Conservation (phyloP, 2,113 vertebrate genomes). For the Sinocyclocheilus anshuiensis region DNA sequence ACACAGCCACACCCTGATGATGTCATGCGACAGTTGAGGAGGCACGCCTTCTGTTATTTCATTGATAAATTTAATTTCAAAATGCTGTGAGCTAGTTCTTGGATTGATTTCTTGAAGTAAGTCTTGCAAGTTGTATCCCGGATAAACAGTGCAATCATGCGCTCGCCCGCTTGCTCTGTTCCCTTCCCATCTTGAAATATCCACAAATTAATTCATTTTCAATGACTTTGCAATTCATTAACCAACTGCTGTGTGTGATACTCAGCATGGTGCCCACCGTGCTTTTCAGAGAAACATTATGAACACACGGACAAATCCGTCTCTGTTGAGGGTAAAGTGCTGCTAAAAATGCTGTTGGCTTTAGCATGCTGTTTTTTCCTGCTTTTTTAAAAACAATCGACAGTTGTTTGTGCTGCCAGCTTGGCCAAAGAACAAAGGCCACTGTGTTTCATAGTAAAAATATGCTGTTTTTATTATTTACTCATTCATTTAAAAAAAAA, state of each 20-base stretch:
- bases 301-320: conserved; percentile 68
- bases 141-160: neutral
- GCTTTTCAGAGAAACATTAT: conserved; percentile 12
- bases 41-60: conserved; percentile 15
- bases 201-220: neutral
- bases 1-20: neutral
- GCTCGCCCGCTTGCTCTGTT: neutral
- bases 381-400: conserved; percentile 70
- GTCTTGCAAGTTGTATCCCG: neutral
- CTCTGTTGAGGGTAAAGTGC: conserved; percentile 73
- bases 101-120: neutral
- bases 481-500: neutral
- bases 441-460: conserved; percentile 5
- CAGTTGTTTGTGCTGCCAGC: conserved; percentile 74
- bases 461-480: neutral
- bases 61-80: conserved; percentile 14
- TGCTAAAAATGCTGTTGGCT: conserved; percentile 15
- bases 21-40: neutral
- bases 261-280: neutral
- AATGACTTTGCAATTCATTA: conserved; percentile 14
- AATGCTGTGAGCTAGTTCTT: neutral
- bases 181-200: neutral
- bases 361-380: neutral
- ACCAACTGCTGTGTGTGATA: conserved; percentile 4
- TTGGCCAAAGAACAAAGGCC: conserved; percentile 67